Base-by-base conservation (phyloP, 2,113 vertebrate genomes). In the Pteropus alecto region DNA sequence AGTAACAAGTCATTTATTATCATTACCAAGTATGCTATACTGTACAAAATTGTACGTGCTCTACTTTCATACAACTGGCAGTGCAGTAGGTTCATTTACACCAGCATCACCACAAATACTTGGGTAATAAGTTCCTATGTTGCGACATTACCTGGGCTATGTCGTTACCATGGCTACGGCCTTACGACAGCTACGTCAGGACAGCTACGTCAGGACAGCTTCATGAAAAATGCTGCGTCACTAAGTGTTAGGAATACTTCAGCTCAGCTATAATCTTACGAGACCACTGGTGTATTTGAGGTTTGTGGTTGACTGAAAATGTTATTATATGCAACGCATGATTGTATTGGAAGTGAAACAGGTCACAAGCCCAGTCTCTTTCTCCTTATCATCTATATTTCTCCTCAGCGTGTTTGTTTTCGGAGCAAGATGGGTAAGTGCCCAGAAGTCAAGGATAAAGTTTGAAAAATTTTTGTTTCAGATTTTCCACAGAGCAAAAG, bases 141-240 rank as follows among this genome's bases (percentile, higher is more conserved):
- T 9, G 24, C 1, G 22, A 9, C 51, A 16, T 35, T 13, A 14
- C 12, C 11, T 8, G 5, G 3, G n/a, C 6, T 15, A 24, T 56
- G 51, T 26, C 7, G n/a, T 58, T 22, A 58, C n/a, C 51, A 26
- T 1, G 13, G 35, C 51, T 56, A 35, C 1, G 21, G 4, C n/a
- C 2, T 56, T 35, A 35, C 6, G 21, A 35, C n/a, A 14, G 13
- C 22, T 7, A 56, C 13, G 21, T 71, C 38, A 41, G 68, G 19
- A 71, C 8, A 24, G 35, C 35, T 2, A 24, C 18, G 7, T 48
- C 48, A 48, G 1, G 12, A 48, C 12, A 14, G 12, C 22, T 12
- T 70, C 68, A 70, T n/a, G 35, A n/a, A n/a, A n/a, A n/a, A n/a
- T n/a, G 48, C 48, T 48, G 35, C 0, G 12, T 78, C 76, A 56